phyloP scores from a whole-genome alignment of 2,113 vertebrate species.

The Ceyx margarethae region DNA sequence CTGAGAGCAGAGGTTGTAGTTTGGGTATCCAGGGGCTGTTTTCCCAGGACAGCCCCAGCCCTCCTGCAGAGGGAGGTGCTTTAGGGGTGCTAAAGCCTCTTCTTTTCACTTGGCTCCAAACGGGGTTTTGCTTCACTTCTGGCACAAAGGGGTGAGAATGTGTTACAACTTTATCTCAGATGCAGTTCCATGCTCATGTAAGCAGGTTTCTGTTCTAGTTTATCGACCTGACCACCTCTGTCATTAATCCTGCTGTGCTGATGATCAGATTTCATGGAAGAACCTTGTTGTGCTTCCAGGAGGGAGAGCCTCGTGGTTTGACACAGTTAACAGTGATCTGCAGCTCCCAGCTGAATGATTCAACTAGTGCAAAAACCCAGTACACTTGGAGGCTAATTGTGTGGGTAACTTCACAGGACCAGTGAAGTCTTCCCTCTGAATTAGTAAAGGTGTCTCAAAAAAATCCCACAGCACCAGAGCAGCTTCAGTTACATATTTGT shows the following conservation, averaged over 20 bases:
- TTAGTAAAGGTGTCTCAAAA: neutral
- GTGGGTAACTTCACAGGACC: neutral
- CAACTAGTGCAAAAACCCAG: neutral
- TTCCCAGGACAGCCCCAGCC: neutral
- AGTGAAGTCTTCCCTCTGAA: neutral
- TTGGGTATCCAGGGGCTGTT: neutral
- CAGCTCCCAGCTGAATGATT: neutral
- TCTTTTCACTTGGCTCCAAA: neutral
- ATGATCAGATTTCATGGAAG: constrained; percentile 47
- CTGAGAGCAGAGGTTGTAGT: accelerated
- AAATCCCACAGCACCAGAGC: neutral
- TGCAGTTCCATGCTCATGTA: neutral
- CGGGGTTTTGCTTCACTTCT: neutral
- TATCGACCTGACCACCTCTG: constrained; percentile 33
- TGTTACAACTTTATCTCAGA: neutral
- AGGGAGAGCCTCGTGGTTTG: neutral
- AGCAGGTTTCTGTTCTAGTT: constrained; percentile 28
- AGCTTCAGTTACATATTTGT: neutral
- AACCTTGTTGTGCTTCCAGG: constrained; percentile 54
- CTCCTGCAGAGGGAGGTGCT: neutral
- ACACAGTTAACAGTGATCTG: neutral
- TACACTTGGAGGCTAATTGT: neutral
- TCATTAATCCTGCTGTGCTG: constrained; percentile 22
- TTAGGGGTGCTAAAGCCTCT: neutral
- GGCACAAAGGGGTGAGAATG: neutral